Evolutionary conservation across 2,113 vertebrate genomes (phyloP), one percentile per base, ranked within the genome.

Genomic region (Hippopotamus amphibius): DNA sequence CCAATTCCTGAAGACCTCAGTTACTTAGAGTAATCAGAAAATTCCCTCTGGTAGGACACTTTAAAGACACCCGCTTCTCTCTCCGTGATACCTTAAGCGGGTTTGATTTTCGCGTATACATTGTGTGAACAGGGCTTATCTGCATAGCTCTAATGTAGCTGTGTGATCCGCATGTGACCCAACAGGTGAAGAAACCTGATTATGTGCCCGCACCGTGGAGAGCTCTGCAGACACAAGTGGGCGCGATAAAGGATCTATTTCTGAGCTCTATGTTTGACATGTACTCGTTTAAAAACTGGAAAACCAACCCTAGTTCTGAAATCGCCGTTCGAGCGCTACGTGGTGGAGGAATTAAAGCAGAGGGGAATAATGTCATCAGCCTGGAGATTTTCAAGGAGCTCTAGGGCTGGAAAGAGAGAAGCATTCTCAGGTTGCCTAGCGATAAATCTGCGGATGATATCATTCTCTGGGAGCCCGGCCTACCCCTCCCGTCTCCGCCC

Each of bases 341-440:
- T 5, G 24, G 59, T 5, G 79, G 46, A 19, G 21, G 69, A 19
- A 19, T 12, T 33, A 24, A 61, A 66, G 68, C 68, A 2, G 17
- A 57, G 19, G 17, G 26, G 43, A 61, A 71, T 71, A 53, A 48
- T 48, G 63, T 48, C 43, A 24, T 33, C 92, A 50, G 77, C 80
- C 85, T 2, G 8, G 33, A 28, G 43, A 50, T 79, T 95, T 37
- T 30, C 76, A 24, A 17, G 90, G 85, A 93, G 96, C 92, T 63
- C 43, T 5, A 7, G 48, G 83, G 46, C 65, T 33, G 66, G 85
- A 43, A 74, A 83, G 94, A 68, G 83, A 66, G 90, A 33, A 19
- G 95, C 95, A 48, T 95, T 91, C 95, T 79, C 46, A 5, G 46
- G 94, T 90, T 87, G 97, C 98, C 85, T 87, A 87, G 97, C 90